Conservation (phyloP, 2,113 vertebrate species). For the Aegithalos caudatus region DNA sequence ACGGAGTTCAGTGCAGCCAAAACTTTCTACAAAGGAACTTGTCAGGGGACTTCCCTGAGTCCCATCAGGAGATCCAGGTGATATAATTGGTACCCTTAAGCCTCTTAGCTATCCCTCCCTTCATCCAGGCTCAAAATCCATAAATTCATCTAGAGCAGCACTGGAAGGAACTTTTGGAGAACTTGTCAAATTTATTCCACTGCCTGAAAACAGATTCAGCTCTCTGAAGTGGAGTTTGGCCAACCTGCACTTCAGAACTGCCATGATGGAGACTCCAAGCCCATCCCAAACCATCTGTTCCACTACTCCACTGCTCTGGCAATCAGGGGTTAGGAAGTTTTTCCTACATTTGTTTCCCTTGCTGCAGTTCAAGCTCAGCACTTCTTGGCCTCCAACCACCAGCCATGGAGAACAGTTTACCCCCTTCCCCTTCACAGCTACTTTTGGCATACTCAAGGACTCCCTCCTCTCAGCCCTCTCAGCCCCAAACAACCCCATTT, state of each 20-base stretch:
- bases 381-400: neutral
- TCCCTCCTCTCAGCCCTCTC: neutral
- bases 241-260: neutral
- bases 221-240: neutral
- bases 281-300: constrained; percentile 22
- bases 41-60: neutral
- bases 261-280: neutral
- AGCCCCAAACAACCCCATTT: neutral
- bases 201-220: neutral
- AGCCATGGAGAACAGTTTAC: neutral
- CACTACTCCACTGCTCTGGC: neutral
- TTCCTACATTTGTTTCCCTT: neutral
- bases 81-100: neutral
- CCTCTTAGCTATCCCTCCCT: neutral
- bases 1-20: neutral
- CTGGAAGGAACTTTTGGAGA: neutral
- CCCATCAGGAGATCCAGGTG: neutral
- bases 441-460: neutral
- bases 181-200: constrained; percentile 29
- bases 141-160: neutral
- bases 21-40: neutral
- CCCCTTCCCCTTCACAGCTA: neutral
- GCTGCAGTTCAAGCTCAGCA: neutral
- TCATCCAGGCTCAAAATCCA: neutral
- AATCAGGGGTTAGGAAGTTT: neutral